phyloP scores from a whole-genome alignment of 2,888 invertebrate genomes.

The Ypsolopha sequella region DNA sequence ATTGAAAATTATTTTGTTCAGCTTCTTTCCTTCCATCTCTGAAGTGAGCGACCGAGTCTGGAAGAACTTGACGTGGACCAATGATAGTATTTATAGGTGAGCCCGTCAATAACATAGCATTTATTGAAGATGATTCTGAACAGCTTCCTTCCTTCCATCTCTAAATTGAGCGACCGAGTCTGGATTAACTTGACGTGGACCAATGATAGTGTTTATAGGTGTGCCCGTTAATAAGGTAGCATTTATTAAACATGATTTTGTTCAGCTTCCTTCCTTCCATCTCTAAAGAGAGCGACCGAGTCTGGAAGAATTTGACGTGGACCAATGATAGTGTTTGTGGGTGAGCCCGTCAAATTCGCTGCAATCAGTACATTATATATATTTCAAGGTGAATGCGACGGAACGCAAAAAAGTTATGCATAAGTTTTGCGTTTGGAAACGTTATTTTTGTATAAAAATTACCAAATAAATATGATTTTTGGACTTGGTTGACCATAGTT shows the following conservation, averaged over 20 bases:
- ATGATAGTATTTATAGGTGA: conserved; percentile 61
- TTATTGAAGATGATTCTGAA: conserved; percentile 38
- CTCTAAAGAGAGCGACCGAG: conserved; percentile 55
- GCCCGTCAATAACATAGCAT: neutral
- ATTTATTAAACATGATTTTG: conserved; percentile 28
- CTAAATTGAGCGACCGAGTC: conserved; percentile 55
- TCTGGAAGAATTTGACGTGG: conserved; percentile 74
- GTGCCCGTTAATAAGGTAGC: conserved; percentile 5
- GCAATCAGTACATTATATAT: too few species aligned
- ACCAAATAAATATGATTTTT: too few species aligned
- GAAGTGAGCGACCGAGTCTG: conserved; percentile 67
- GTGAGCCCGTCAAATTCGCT: conserved; percentile 23
- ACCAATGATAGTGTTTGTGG: conserved; percentile 65
- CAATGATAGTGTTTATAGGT: conserved; percentile 63
- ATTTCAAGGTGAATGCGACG: too few species aligned
- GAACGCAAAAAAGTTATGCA: too few species aligned
- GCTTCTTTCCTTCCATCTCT: conserved; percentile 78
- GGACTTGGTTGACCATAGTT: too few species aligned
- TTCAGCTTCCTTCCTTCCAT: conserved; percentile 80
- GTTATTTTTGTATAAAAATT: too few species aligned
- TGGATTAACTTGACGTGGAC: conserved; percentile 76
- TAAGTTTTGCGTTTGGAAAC: too few species aligned
- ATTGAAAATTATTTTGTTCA: conserved; percentile 47
- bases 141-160: conserved; percentile 79
- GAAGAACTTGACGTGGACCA: conserved; percentile 72